Evolutionary conservation across 2,888 invertebrate species (phyloP).

Genomic region (Spilarctia lutea): DNA sequence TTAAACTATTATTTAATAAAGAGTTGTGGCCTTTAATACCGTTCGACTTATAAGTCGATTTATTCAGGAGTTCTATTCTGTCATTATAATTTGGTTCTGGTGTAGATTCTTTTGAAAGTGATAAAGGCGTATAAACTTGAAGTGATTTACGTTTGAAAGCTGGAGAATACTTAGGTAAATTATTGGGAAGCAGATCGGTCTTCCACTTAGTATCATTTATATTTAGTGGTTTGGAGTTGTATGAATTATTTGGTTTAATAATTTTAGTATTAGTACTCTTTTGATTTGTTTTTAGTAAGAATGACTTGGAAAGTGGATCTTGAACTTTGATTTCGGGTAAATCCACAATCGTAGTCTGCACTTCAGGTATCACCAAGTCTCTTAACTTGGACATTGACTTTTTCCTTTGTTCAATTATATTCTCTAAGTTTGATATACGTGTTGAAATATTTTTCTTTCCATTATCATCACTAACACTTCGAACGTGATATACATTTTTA

Average conservation of each 20-base stretch:
- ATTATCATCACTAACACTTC: slow-evolving; percentile 80
- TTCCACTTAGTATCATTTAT: slow-evolving; percentile 80
- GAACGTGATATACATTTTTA: slow-evolving; percentile 72
- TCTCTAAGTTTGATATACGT: slow-evolving; percentile 90
- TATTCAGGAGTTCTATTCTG: slow-evolving; percentile 66
- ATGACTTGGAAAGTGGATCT: slow-evolving; percentile 84
- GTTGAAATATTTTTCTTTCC: slow-evolving; percentile 72
- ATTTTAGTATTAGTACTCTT: slow-evolving; percentile 66
- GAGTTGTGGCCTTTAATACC: slow-evolving; percentile 62
- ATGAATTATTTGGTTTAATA: slow-evolving; percentile 63
- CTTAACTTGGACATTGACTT: slow-evolving; percentile 94
- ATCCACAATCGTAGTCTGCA: slow-evolving; percentile 89
- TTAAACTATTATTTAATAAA: slow-evolving; percentile 66
- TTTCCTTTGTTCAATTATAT: slow-evolving; percentile 92
- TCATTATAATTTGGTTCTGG: slow-evolving; percentile 77
- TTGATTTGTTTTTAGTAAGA: slow-evolving; percentile 73
- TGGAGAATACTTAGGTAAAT: slow-evolving; percentile 93
- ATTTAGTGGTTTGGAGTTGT: slow-evolving; percentile 64
- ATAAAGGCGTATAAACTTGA: slow-evolving; percentile 86
- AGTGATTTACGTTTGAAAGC: slow-evolving; percentile 92
- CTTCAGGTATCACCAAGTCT: slow-evolving; percentile 95
- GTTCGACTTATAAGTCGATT: slow-evolving; percentile 62
- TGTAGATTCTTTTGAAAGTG: slow-evolving; percentile 81
- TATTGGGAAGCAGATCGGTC: slow-evolving; percentile 77
- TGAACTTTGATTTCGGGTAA: slow-evolving; percentile 94